Percentiles rank a stretch among this genome's conserved stretches.
Conservation (phyloP, 2,797 vertebrate genomes). For the Premnoplex brunnescens region DNA sequence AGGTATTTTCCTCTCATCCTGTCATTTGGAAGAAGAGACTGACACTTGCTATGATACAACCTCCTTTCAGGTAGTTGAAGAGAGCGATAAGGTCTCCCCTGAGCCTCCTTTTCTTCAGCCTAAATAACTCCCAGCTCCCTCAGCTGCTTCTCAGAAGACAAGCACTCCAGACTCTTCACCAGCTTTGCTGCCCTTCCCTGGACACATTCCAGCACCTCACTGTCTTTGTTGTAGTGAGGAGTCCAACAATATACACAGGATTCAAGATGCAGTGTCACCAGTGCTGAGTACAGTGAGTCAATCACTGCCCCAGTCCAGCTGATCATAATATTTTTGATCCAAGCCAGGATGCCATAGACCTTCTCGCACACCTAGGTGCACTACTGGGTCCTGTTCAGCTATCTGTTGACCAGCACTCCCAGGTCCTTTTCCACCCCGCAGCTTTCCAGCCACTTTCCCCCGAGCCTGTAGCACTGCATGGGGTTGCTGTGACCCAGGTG, state of each 20-base stretch:
- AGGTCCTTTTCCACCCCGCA: not conserved
- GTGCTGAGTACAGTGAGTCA: not conserved
- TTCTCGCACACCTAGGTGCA: not conserved
- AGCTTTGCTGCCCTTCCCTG: not conserved
- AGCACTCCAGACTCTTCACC: not conserved
- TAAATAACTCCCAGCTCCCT: not conserved
- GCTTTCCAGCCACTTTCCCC: not conserved
- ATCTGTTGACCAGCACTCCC: not conserved
- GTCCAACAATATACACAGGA: not conserved
- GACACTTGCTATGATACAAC: not conserved
- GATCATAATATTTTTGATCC: not conserved
- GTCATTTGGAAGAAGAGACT: not conserved
- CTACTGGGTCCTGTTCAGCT: not conserved
- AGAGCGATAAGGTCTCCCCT: not conserved
- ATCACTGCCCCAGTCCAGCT: no score
- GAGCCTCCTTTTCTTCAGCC: not conserved
- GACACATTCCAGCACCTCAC: not conserved
- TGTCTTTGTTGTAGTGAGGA: not conserved
- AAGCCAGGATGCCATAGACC: not conserved
- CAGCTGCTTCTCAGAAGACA: not conserved
- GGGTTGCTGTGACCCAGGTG: not conserved
- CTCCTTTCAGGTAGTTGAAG: not conserved
- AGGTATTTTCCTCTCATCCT: not conserved
- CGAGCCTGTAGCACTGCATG: not conserved
- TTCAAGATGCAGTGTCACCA: not conserved